A percentile compares a stretch with the other conserved stretches of the same genome.
Conservation (phyloP, 2,888 invertebrate genomes). For the Mythimna pallens region DNA sequence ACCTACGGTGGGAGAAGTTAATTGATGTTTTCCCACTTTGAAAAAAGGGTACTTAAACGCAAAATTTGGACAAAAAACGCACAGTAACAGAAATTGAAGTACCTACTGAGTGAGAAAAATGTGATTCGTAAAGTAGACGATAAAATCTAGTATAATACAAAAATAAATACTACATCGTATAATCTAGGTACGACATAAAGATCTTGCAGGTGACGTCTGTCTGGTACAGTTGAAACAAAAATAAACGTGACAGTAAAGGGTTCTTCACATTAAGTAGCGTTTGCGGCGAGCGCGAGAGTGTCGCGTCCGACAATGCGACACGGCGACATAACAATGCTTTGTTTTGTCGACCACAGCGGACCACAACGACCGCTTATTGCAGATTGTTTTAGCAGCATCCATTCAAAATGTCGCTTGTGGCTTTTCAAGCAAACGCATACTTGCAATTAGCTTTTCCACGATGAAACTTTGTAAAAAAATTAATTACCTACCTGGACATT, state of each 20-base stretch:
- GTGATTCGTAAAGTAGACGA: not conserved
- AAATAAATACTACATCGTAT: constrained; percentile 46
- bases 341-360: constrained; percentile 63
- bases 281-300: constrained; percentile 61
- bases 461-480: constrained; percentile 54
- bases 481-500: constrained; percentile 21
- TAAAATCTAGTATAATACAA: constrained; percentile 18
- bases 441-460: constrained; percentile 62
- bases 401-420: constrained; percentile 70
- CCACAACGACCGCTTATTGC: constrained; percentile 69
- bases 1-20: too few relatives aligned
- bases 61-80: not conserved
- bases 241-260: constrained; percentile 50
- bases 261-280: constrained; percentile 60
- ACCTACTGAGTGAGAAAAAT: not conserved
- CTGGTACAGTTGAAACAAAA: constrained; percentile 47
- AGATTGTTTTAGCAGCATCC: constrained; percentile 72
- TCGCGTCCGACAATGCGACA: constrained; percentile 51
- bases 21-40: too few relatives aligned
- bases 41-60: not conserved
- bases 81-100: not conserved
- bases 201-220: constrained; percentile 39
- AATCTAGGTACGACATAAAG: constrained; percentile 43
- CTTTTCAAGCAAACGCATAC: constrained; percentile 64
- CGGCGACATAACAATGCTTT: constrained; percentile 66